Evolutionary conservation across 1,140 invertebrate species (phyloP).

Genomic region (Vanessa tameamea): DNA sequence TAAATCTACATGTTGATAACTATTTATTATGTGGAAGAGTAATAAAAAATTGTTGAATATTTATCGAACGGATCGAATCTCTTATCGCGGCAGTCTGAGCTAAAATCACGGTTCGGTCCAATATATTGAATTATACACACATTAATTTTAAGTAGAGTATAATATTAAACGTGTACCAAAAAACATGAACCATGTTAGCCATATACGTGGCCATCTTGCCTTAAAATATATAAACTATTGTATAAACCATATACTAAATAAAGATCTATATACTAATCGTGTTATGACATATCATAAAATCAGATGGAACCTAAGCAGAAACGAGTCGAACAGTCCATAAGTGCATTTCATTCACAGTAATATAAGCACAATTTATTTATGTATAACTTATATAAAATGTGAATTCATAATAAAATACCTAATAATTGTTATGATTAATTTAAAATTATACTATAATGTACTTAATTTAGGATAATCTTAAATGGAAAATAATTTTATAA

Average conservation of each 20-base stretch:
- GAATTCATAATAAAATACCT: conserved; percentile 74
- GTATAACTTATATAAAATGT: conserved; percentile 60
- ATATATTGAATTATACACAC: conserved; percentile 74
- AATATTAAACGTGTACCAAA: conserved; percentile 65
- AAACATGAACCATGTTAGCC: conserved; percentile 69
- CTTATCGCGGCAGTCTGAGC: conserved; percentile 46
- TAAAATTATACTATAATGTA: conserved; percentile 74
- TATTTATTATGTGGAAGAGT: conserved; percentile 79
- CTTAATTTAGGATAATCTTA: conserved; percentile 76
- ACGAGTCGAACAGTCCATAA: conserved; percentile 66
- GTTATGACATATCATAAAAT: conserved; percentile 49
- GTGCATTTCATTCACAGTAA: conserved; percentile 77
- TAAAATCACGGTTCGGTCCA: conserved; percentile 44
- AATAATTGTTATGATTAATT: conserved; percentile 76
- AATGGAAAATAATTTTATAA: conserved; percentile 77
- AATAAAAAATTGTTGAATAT: conserved; percentile 78
- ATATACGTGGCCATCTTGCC: conserved; percentile 77
- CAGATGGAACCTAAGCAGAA: conserved; percentile 24
- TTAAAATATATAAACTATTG: conserved; percentile 55
- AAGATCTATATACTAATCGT: conserved; percentile 35
- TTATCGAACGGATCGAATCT: conserved; percentile 65
- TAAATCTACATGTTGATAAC: conserved; percentile 80
- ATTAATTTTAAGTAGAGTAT: conserved; percentile 71
- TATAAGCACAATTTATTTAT: conserved; percentile 77
- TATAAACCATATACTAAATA: conserved; percentile 42